Evolutionary conservation across 2,888 invertebrate genomes (phyloP).

Genomic region (Xestia xanthographa): DNA sequence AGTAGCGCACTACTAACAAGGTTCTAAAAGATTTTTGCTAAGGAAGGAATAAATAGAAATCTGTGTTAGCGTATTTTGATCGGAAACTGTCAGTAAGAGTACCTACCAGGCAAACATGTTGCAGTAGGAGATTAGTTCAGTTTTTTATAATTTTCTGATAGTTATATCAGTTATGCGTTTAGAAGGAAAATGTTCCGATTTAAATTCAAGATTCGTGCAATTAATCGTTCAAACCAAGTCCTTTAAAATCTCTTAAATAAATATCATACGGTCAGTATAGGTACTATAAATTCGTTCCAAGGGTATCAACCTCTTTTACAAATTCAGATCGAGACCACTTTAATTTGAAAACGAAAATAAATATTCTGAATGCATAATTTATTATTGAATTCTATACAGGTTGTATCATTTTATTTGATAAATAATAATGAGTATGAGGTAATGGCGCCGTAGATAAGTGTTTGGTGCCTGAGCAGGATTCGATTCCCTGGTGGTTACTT

Average conservation of each 20-base stretch:
- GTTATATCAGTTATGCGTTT: not conserved
- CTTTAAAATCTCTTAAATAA: slow-evolving; percentile 21
- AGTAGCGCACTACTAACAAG: slow-evolving; percentile 61
- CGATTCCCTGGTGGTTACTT: not conserved
- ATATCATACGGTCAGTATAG: not conserved
- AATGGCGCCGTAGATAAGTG: not conserved
- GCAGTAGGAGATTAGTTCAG: not conserved
- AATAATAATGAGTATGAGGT: not conserved
- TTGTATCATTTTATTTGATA: not conserved
- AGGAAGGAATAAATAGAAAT: not conserved
- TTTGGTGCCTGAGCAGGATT: not conserved
- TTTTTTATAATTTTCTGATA: not conserved
- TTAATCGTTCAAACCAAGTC: slow-evolving; percentile 3
- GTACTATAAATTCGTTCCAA: slow-evolving; percentile 36
- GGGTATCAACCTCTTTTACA: slow-evolving; percentile 37
- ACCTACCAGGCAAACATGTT: not conserved
- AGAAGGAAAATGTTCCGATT: not conserved
- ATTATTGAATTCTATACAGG: slow-evolving; percentile 3
- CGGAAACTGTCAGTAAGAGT: not conserved
- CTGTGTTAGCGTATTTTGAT: not conserved
- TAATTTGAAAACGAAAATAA: slow-evolving; percentile 20
- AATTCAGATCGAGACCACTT: slow-evolving; percentile 19
- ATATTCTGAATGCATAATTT: slow-evolving; percentile 38
- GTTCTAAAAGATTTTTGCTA: slow-evolving; percentile 37
- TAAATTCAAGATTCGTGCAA: not conserved